Evolutionary conservation across 2,113 vertebrate genomes (phyloP).

Genomic region (Nasalis larvatus): DNA sequence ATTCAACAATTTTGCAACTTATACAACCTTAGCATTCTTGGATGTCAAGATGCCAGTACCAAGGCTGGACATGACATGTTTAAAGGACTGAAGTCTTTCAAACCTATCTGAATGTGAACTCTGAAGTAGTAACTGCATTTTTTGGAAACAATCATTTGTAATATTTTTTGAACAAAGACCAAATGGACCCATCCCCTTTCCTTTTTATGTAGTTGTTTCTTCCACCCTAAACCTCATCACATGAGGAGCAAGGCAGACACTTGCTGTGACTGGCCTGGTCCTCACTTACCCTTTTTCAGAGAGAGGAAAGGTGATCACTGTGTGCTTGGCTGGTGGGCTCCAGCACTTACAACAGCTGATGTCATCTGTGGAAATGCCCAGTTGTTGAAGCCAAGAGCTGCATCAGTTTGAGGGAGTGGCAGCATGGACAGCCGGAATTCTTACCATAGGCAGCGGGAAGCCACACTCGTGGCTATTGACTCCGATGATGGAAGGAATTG

Average conservation of each 20-base stretch:
- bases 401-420: accelerated
- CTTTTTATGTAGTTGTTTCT: not conserved
- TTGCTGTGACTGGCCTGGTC: not conserved
- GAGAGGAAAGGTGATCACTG: not conserved
- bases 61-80: not conserved
- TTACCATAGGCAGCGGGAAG: constrained; percentile 82
- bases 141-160: not conserved
- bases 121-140: not conserved
- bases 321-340: accelerated
- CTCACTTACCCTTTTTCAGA: not conserved
- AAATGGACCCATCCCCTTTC: not conserved
- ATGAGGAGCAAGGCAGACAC: not conserved
- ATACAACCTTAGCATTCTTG: not conserved
- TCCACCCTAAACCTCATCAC: not conserved
- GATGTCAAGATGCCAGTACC: not conserved
- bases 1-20: not conserved
- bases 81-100: not conserved
- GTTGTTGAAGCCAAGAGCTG: not conserved
- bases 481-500: constrained; percentile 87
- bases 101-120: not conserved
- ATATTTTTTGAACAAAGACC: not conserved
- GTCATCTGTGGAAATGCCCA: not conserved
- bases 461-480: constrained; percentile 90
- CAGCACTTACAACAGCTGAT: accelerated
- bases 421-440: not conserved